Evolutionary conservation across 2,113 vertebrate genomes (phyloP), one percentile per base, ranked within the genome.

Genomic region (Suricata suricatta): DNA sequence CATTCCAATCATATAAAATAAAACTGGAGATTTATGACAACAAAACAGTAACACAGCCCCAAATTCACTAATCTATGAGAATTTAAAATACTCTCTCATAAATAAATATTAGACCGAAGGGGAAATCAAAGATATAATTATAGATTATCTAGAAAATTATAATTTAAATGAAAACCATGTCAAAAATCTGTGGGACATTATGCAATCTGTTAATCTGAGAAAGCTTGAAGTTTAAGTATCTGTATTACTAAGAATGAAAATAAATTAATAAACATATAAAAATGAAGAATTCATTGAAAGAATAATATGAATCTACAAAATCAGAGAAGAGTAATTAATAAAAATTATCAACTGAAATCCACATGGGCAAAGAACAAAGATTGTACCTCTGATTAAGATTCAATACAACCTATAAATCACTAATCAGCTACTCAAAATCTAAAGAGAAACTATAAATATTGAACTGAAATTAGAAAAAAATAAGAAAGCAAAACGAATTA

Each of bases 271-370:
- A 74, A 19, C 27, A 66, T 35, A 64, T 33, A 77, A 95, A 82
- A 82, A 15, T 86, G 35, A 95, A 85, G 66, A 81, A 64, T 8
- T 71, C 35, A 90, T 33, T 50, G 80, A 92, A 93, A 63, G 81
- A 85, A 81, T 27, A 87, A 33, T 60, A 80, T 80, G 35, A 91
- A 85, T 47, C 64, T 52, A 95, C n/a, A 64, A 95, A 95, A 80
- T 71, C 17, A 86, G 57, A 77, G 17, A 72, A 87, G 47, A 68
- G 60, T 44, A 77, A 69, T 69, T 68, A 95, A 31, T 38, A 77
- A 52, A 68, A n/a, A 27, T 68, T 68, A 57, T 54, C 33, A 68
- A 47, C 54, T 68, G 31, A 93, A 76, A 76, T 31, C 31, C 35
- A 64, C 21, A 64, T 23, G 57, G 38, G 31, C 3, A 33, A 64